These are phyloP conservation scores for Argentina silus DNA, from an alignment of 2,797 vertebrate species.

Conservation along the genomic window DNA sequence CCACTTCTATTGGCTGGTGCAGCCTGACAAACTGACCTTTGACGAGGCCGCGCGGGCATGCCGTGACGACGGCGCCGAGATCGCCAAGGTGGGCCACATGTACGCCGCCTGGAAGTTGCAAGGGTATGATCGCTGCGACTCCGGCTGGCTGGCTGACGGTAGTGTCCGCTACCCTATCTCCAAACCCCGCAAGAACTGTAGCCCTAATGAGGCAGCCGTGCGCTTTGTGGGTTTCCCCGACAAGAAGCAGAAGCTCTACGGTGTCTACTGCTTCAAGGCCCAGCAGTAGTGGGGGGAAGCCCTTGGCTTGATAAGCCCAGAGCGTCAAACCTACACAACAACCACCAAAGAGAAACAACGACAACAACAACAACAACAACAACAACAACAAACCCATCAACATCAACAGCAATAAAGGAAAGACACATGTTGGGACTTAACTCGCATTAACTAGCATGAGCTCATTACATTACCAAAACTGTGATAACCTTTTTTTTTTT, in stretches of 20 bases:
- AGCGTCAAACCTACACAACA: constrained; percentile 37
- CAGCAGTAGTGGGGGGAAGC: constrained; percentile 73
- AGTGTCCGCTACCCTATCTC: constrained; percentile 96
- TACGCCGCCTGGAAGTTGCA: constrained; percentile 93
- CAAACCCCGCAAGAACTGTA: constrained; percentile 91
- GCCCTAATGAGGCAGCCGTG: constrained; percentile 89
- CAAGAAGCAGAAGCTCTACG: constrained; percentile 89
- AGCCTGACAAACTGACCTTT: constrained; percentile 86
- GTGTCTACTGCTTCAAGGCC: constrained; percentile 91
- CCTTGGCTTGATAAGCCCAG: constrained; percentile 19
- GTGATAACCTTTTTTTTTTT: constrained; percentile 85
- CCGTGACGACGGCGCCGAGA: constrained; percentile 82
- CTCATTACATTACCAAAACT: constrained; percentile 86
- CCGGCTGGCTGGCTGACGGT: constrained; percentile 94
- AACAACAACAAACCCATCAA: constrained; percentile 70
- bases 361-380: constrained; percentile 27
- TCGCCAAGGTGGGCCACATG: constrained; percentile 94
- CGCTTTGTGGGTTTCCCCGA: constrained; percentile 91
- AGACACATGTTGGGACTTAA: constrained; percentile 52
- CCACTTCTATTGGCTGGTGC: constrained; percentile 89
- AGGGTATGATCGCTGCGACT: constrained; percentile 91
- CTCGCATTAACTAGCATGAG: constrained; percentile 73
- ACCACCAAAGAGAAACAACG: constrained; percentile 74
- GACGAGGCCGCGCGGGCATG: constrained; percentile 90
- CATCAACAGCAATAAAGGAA: constrained; percentile 42